Evolutionary conservation across 2,888 invertebrate species (phyloP), one percentile per base, ranked within the genome.

Genomic region (Disparrhopalites patrizii): DNA sequence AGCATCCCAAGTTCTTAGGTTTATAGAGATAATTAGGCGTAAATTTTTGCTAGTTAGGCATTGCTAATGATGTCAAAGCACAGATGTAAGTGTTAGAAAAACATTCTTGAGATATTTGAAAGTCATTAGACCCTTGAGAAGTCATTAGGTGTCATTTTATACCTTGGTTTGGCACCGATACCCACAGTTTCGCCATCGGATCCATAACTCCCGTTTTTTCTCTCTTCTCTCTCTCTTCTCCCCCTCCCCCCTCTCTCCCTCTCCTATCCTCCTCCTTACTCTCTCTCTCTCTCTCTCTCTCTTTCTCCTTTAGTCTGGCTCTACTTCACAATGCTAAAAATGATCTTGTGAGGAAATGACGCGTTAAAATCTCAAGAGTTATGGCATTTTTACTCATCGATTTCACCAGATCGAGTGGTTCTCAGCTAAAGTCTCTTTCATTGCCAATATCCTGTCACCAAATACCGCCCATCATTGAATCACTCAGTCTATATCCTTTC

Each of bases 341-440:
- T 72, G 73, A 71, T 72, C 73, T 72, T 70, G 66, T 71, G 71
- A 64, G 70, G 70, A 73, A 73, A 73, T 73, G 73, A 73, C 68
- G 71, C 73, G 73, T 72, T 71, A 71, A 73, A 73, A 73, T 73
- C 69, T 66, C 54, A 25, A 66, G 69, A 72, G 69, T 73, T 72
- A 73, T 73, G 70, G 70, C 68, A 66, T 69, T 69, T 73, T 69
- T 69, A 69, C 71, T 71, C 71, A 71, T 73, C 71, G 68, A 69
- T 70, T 55, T 68, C 68, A 68, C 66, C 69, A 60, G 62, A 68
- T 68, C 65, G 66, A 65, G 68, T 52, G 62, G 40, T 65, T 60
- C 60, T 66, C 58, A 54, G 55, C 60, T 62, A 56, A 62, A 61
- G 65, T 31, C 57, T 50, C 68, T 65, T 68, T 62, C 71, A 70